Base-by-base conservation (phyloP, 1,140 invertebrate genomes). In the Popillia japonica region DNA sequence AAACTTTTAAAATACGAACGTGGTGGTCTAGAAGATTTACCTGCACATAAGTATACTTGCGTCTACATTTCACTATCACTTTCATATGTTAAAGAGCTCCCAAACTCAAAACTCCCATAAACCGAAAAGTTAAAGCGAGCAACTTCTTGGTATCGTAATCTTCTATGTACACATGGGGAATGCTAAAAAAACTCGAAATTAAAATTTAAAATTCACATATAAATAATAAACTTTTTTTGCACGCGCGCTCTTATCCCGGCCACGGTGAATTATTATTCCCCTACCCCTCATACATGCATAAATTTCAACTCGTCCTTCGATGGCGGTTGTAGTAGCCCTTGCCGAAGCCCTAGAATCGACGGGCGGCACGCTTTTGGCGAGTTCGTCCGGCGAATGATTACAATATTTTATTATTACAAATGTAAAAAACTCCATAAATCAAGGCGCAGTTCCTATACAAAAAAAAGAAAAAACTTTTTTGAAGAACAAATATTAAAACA, bases 361-460 rank as follows among this genome's bases (percentile, higher is more conserved):
- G 22, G 20, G 10, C 61, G 3, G 14, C 11, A 9, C 61, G 17
- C 0, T 27, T 68, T 34, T 7, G 22, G 4, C 61, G 27, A 17
- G 22, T 10, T 68, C 61, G 44, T 17, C 11, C 11, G 22, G 22
- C 11, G 22, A 20, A 34, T 34, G 61, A 68, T 68, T 68, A 68
- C 61, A 68, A 68, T 68, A 68, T 68, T 68, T 68, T 68, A 68
- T 68, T 68, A 68, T 68, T 68, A 68, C 61, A 68, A 27, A 68
- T 68, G 61, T 22, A 68, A 68, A 68, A 68, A 68, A 68, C 10
- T 22, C 17, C 61, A 14, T 68, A 68, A 68, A 68, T 68, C 61
- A 68, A 22, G 14, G 61, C 61, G 61, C 22, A 68, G 22, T 34
- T 27, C 61, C 22, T 68, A 14, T 27, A 68, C 27, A 17, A 3